Percentiles rank a stretch among this genome's conserved stretches.
Conservation (phyloP, 2,113 vertebrate genomes). For the Rostratula benghalensis region DNA sequence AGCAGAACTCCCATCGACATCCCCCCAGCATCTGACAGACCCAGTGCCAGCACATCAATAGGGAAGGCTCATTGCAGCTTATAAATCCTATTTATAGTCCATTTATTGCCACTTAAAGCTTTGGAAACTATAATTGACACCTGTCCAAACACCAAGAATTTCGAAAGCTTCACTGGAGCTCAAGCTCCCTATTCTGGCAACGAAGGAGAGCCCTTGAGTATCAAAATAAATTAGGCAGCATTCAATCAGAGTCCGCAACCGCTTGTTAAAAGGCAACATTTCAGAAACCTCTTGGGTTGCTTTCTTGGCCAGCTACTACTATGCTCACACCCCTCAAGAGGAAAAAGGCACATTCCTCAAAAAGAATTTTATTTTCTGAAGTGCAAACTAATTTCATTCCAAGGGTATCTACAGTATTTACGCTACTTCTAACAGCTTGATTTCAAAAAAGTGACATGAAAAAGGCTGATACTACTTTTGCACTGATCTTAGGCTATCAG, state of each 20-base stretch:
- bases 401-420: background rate
- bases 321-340: background rate
- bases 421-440: background rate
- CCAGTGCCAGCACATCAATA: background rate
- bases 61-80: background rate
- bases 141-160: background rate
- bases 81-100: background rate
- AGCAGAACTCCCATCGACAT: background rate
- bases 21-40: background rate
- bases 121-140: constrained; percentile 8
- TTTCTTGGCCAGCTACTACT: background rate
- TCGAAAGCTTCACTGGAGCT: background rate
- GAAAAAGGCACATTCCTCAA: constrained; percentile 24
- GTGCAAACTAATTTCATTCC: constrained; percentile 6
- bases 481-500: background rate
- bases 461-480: background rate
- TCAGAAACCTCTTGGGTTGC: background rate
- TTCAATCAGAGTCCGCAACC: constrained; percentile 7
- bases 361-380: constrained; percentile 18
- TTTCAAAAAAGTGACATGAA: background rate
- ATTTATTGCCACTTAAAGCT: background rate
- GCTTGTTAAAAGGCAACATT: constrained; percentile 17
- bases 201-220: background rate
- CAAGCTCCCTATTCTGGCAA: background rate
- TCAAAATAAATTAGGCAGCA: background rate